Conservation (phyloP, 2,113 vertebrate genomes). For the Sinocyclocheilus rhinocerous region DNA sequence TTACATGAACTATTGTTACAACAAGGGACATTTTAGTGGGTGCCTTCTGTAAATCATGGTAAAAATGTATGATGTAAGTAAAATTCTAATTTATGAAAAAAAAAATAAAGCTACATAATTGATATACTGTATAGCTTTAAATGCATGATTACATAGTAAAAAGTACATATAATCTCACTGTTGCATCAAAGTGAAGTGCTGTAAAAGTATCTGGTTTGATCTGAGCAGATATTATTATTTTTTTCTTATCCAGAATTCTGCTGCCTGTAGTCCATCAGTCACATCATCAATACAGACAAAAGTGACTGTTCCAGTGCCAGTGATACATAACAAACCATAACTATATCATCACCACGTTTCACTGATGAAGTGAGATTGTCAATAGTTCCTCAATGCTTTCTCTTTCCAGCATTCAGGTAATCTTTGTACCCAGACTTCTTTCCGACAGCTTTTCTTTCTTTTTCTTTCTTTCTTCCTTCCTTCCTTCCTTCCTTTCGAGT, state of each 20-base stretch:
- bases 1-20: too few relatives aligned
- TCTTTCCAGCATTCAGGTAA: constrained; percentile 41
- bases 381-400: not conserved
- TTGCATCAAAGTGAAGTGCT: not conserved
- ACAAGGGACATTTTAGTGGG: too few relatives aligned
- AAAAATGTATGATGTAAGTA: too few relatives aligned
- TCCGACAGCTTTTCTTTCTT: not conserved
- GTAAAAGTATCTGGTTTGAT: not conserved
- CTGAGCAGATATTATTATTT: not conserved
- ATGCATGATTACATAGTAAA: not conserved
- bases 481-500: not conserved
- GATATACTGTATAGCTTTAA: not conserved
- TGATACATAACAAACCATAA: not conserved
- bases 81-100: too few relatives aligned
- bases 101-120: too few relatives aligned
- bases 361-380: not conserved
- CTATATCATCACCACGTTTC: not conserved
- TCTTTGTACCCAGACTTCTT: constrained; percentile 50
- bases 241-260: not conserved
- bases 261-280: not conserved
- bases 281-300: not conserved
- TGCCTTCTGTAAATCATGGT: too few relatives aligned
- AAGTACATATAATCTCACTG: not conserved
- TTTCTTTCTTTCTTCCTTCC: not conserved
- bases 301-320: not conserved